These are phyloP conservation scores for Fundulus diaphanus DNA, from an alignment of 2,797 vertebrate species.

Conservation along the genomic window DNA sequence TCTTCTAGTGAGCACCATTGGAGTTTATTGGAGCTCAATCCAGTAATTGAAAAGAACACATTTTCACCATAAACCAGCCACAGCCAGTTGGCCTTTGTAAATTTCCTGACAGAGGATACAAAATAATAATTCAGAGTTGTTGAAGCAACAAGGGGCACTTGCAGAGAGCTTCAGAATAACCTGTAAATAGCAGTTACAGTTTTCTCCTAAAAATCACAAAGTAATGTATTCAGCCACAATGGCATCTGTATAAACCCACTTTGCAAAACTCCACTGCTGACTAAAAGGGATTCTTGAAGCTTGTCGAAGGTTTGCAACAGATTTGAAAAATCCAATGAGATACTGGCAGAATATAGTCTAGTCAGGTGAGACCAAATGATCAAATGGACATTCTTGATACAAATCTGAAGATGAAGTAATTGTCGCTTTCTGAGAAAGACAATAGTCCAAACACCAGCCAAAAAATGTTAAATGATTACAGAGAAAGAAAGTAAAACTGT, in stretches of 20 bases:
- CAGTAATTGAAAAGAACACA: not conserved
- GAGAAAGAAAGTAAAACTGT: not conserved
- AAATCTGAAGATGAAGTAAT: not conserved
- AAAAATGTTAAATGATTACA: not conserved
- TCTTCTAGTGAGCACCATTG: not conserved
- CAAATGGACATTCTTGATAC: not conserved
- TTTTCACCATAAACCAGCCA: not conserved
- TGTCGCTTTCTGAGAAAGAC: not conserved
- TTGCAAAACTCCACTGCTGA: not conserved
- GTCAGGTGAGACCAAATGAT: not conserved
- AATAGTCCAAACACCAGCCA: not conserved
- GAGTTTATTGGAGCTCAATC: not conserved
- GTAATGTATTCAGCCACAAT: not conserved
- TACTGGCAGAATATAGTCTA: not conserved
- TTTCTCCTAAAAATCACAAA: not conserved
- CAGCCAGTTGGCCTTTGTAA: not conserved
- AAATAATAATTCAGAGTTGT: not conserved
- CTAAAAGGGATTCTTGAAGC: not conserved
- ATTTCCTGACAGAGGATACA: not conserved
- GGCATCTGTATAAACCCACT: not conserved
- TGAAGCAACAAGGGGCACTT: not conserved
- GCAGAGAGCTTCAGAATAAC: not conserved
- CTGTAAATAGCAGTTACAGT: not conserved
- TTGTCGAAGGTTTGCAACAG: not conserved
- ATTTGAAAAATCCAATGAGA: not conserved